Percentiles rank a stretch among this genome's conserved stretches.
phyloP scores from a whole-genome alignment of 2,888 invertebrate species.

The Strigamia maritima region DNA sequence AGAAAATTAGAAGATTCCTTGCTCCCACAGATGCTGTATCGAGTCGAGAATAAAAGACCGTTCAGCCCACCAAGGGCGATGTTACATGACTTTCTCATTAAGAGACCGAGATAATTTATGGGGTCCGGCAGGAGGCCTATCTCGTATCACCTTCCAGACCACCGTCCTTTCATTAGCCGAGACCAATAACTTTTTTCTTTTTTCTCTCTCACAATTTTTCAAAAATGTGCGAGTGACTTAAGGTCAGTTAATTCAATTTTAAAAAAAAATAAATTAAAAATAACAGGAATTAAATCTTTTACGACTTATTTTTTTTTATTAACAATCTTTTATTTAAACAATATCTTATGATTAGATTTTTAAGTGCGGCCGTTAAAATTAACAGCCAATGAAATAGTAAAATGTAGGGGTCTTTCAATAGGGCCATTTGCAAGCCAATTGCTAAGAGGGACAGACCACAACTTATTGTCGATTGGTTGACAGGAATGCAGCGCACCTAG shows the following conservation, averaged over 20 bases:
- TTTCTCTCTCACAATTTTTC: not conserved
- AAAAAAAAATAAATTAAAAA: not conserved
- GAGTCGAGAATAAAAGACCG: not conserved
- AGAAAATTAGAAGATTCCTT: slow-evolving; percentile 20
- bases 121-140: slow-evolving; percentile 26
- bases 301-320: not conserved
- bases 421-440: slow-evolving; percentile 28
- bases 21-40: not conserved
- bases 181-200: not conserved
- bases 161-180: not conserved
- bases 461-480: not conserved
- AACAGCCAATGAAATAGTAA: slow-evolving; percentile 6
- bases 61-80: slow-evolving; percentile 37
- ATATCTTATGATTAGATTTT: no score
- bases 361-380: not conserved
- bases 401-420: slow-evolving; percentile 7
- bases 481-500: not conserved
- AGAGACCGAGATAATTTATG: slow-evolving; percentile 37
- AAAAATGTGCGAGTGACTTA: not conserved
- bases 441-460: not conserved
- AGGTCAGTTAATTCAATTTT: not conserved
- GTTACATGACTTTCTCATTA: slow-evolving; percentile 38
- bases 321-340: not conserved
- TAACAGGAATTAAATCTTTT: not conserved
- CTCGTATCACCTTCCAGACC: slow-evolving; percentile 1